phyloP scores from a whole-genome alignment of 2,888 invertebrate genomes.

The Muschampia plurimacula region DNA sequence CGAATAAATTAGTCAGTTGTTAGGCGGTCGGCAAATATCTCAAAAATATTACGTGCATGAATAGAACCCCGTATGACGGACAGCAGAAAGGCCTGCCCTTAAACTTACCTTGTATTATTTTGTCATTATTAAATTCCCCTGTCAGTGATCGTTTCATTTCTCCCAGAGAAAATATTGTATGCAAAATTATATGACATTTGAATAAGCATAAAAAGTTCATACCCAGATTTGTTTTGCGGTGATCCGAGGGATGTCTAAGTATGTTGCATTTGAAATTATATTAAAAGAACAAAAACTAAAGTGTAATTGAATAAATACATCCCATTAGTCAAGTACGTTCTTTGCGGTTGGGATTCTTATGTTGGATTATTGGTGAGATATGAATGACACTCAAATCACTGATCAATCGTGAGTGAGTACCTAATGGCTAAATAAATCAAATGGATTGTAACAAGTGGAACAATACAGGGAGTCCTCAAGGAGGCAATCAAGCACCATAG shows the following conservation, averaged over 20 bases:
- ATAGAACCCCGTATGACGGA: conserved; percentile 83
- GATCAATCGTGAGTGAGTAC: conserved; percentile 52
- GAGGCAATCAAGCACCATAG: conserved; percentile 62
- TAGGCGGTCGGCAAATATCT: conserved; percentile 79
- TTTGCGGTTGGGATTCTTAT: background rate
- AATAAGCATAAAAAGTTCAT: conserved; percentile 80
- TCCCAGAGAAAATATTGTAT: conserved; percentile 84
- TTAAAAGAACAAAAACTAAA: background rate
- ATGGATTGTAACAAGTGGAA: conserved; percentile 73
- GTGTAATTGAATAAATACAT: conserved; percentile 11
- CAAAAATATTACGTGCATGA: conserved; percentile 82
- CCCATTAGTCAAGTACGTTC: background rate
- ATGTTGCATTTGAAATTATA: conserved; percentile 27
- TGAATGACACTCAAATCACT: conserved; percentile 43
- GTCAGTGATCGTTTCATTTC: conserved; percentile 81
- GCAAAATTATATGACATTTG: conserved; percentile 86
- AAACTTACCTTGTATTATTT: conserved; percentile 84
- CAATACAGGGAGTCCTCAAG: conserved; percentile 66
- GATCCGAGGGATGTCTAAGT: conserved; percentile 53
- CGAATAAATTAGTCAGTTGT: conserved; percentile 79
- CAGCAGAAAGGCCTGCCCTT: conserved; percentile 84
- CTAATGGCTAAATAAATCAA: conserved; percentile 65
- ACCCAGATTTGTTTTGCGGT: conserved; percentile 64
- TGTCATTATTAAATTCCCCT: conserved; percentile 86
- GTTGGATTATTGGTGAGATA: conserved; percentile 27